Evolutionary conservation across 1,140 invertebrate species (phyloP), one percentile per base, ranked within the genome.

Genomic region (Heliconius congener): DNA sequence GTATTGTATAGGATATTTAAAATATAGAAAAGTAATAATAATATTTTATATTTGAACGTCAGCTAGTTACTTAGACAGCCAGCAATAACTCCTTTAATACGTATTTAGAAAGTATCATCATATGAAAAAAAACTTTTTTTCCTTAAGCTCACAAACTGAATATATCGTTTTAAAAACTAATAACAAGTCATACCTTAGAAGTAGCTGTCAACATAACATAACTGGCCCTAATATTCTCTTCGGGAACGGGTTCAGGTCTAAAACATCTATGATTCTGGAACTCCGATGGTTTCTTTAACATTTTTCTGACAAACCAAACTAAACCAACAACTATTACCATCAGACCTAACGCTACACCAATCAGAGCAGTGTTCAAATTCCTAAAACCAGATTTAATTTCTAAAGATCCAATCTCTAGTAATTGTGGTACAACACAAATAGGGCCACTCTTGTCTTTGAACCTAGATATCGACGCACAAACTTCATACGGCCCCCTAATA

Each of bases 191-290:
- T 27, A 96, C 90, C 89, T 96, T 96, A 39, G 96, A 96, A 34
- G 96, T 96, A 11, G 96, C 96, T 80, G 96, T 96, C 76, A 96
- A 85, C 93, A 96, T 96, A 4, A 96, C 95, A 81, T 96, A 96
- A 88, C 95, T 94, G 30, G 95, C 95, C 91, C 88, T 95, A 76
- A 87, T 91, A 87, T 80, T 95, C 86, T 92, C 93, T 78, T 91
- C 95, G 84, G 82, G 91, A 82, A 85, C 91, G 4, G 95, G 94
- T 50, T 95, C 94, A 42, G 94, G 94, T 66, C 95, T 90, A 82
- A 96, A 96, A 83, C 95, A 96, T 83, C 95, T 95, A 80, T 96
- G 95, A 0, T 91, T 76, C 30, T 91, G 90, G 86, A 93, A 92
- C 5, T 91, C 93, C 77, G 91, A 88, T 79, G 95, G 95, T 85